phyloP scores from a whole-genome alignment of 2,888 invertebrate species.

The Cerceris ruficornis region DNA sequence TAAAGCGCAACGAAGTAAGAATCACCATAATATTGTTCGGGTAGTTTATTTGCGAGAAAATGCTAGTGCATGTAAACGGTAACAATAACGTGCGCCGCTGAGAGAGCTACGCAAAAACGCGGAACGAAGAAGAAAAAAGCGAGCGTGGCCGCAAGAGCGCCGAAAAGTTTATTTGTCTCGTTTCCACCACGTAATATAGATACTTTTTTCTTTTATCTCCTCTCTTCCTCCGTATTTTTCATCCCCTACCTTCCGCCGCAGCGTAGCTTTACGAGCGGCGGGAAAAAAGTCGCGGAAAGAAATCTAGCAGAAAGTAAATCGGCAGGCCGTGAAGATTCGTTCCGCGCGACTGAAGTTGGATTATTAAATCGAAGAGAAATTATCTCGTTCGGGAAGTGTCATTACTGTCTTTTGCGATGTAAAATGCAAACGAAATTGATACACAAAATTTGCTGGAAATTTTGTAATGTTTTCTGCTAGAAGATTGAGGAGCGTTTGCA shows the following conservation, averaged over 20 bases:
- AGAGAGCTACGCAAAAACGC: slow-evolving; percentile 13
- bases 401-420: too few relatives aligned
- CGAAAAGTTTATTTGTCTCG: slow-evolving; percentile 54
- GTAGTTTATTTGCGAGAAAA: slow-evolving; percentile 34
- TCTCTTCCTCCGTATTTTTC: slow-evolving; percentile 10
- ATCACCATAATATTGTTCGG: slow-evolving; percentile 17
- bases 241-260: not conserved
- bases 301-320: not conserved
- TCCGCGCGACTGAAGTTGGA: too few relatives aligned
- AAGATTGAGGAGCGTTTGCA: too few relatives aligned
- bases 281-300: not conserved
- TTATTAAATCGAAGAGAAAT: too few relatives aligned
- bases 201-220: slow-evolving; percentile 31
- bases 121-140: slow-evolving; percentile 25
- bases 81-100: slow-evolving; percentile 16
- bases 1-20: slow-evolving; percentile 15
- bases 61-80: slow-evolving; percentile 12
- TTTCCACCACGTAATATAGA: slow-evolving; percentile 27
- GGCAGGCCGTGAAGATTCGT: too few relatives aligned
- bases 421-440: too few relatives aligned
- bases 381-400: too few relatives aligned
- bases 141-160: slow-evolving; percentile 31
- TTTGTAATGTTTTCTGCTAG: too few relatives aligned
- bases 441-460: too few relatives aligned
- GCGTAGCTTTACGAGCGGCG: not conserved